phyloP scores from a whole-genome alignment of 2,888 invertebrate species.

The Chironomus tentans region DNA sequence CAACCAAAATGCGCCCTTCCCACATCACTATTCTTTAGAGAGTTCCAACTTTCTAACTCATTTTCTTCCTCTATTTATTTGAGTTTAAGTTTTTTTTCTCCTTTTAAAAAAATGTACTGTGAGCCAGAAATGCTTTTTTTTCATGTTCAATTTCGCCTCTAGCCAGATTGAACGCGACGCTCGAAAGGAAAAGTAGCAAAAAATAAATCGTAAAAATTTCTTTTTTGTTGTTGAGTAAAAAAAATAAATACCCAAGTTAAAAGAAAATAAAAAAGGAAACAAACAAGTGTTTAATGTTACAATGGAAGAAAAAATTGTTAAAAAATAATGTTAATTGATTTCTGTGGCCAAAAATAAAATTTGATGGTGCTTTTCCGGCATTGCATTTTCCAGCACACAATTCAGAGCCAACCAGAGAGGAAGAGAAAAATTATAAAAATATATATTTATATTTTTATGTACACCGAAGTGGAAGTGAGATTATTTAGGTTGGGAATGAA shows the following conservation, averaged over 20 bases:
- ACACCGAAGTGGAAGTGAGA: background rate
- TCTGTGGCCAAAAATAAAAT: conserved; percentile 6
- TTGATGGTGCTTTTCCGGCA: background rate
- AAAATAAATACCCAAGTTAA: background rate
- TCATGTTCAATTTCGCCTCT: conserved; percentile 11
- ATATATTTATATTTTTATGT: background rate
- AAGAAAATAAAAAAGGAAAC: background rate
- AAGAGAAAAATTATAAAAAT: background rate
- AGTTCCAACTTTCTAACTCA: too few species aligned
- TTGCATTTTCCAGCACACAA: too few species aligned
- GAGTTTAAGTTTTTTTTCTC: background rate
- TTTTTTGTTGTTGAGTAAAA: background rate
- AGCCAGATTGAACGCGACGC: conserved; percentile 20
- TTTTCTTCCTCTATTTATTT: background rate
- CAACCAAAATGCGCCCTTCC: too few species aligned
- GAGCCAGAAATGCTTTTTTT: conserved; percentile 20
- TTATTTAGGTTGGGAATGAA: too few species aligned
- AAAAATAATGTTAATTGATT: background rate
- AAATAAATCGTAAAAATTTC: background rate
- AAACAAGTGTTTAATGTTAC: conserved; percentile 5
- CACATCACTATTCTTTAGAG: too few species aligned
- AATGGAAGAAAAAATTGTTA: background rate
- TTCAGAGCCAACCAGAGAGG: background rate
- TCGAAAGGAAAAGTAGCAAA: conserved; percentile 4
- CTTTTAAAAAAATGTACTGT: background rate